A percentile compares a stretch with the other conserved stretches of the same genome.
These are phyloP conservation scores for Tylochromis polylepis DNA, from an alignment of 2,113 vertebrate genomes.

Conservation along the genomic window DNA sequence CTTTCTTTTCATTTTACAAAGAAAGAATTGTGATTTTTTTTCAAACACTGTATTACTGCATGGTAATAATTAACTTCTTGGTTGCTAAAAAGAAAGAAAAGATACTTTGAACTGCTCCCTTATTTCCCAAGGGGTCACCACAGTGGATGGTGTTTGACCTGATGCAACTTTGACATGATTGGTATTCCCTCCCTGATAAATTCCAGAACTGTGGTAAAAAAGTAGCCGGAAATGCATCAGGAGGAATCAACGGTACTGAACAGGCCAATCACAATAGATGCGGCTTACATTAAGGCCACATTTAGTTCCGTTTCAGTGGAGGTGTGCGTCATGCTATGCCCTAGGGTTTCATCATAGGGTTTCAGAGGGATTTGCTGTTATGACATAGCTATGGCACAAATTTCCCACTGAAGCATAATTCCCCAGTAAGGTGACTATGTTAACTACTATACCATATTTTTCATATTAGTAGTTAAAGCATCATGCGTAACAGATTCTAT, in stretches of 20 bases:
- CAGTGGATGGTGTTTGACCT: background rate
- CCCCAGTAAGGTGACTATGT: background rate
- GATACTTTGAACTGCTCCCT: background rate
- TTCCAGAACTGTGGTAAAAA: background rate
- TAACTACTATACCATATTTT: background rate
- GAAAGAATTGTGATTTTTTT: background rate
- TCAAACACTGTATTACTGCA: background rate
- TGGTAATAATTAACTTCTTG: background rate
- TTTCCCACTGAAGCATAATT: background rate
- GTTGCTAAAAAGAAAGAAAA: background rate
- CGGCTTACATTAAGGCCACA: background rate
- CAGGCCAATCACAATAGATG: background rate
- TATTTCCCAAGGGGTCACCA: background rate
- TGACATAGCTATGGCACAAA: background rate
- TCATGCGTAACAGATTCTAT: background rate
- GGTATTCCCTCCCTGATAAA: background rate
- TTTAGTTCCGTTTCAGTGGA: background rate
- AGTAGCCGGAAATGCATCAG: background rate
- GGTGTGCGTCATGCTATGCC: background rate
- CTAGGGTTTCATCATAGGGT: background rate
- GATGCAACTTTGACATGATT: background rate
- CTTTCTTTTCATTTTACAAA: background rate
- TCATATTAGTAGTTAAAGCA: background rate
- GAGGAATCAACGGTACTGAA: background rate
- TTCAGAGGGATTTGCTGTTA: background rate